Conservation (phyloP, 2,113 vertebrate species). For the Protobothrops mucrosquamatus region DNA sequence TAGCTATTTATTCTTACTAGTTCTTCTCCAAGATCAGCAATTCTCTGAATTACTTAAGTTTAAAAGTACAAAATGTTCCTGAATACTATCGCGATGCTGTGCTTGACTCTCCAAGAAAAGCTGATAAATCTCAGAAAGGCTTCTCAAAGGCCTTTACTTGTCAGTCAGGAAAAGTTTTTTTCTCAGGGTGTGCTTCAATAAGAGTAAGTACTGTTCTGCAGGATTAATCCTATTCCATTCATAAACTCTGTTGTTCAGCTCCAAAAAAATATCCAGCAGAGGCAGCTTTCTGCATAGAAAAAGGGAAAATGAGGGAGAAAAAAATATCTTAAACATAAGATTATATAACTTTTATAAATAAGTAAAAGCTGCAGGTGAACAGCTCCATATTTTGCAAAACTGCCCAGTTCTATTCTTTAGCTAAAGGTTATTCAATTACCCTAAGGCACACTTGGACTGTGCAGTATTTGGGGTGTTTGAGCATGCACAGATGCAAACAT, state of each 20-base stretch:
- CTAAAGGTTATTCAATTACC: background rate
- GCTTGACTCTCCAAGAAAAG: background rate
- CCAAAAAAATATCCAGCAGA: conserved; percentile 78
- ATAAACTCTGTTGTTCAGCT: conserved; percentile 77
- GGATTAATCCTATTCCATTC: conserved; percentile 73
- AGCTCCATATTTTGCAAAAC: background rate
- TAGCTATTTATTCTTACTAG: conserved; percentile 2
- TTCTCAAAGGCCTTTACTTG: background rate
- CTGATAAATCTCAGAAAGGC: background rate
- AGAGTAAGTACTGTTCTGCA: conserved; percentile 66
- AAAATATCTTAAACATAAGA: too few species aligned
- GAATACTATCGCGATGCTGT: background rate
- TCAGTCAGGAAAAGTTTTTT: conserved; percentile 77
- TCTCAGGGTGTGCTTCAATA: conserved; percentile 82
- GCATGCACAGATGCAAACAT: background rate
- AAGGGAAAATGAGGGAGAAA: conserved; percentile 18
- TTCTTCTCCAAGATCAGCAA: background rate
- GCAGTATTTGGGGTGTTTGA: background rate
- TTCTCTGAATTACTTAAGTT: background rate
- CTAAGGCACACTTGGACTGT: background rate
- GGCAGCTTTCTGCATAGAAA: conserved; percentile 70
- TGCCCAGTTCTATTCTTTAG: background rate
- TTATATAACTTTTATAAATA: background rate
- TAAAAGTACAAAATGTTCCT: conserved; percentile 9
- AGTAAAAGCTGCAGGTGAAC: background rate